Conservation (phyloP, 2,113 vertebrate genomes). For the Grammomys dolichurus region DNA sequence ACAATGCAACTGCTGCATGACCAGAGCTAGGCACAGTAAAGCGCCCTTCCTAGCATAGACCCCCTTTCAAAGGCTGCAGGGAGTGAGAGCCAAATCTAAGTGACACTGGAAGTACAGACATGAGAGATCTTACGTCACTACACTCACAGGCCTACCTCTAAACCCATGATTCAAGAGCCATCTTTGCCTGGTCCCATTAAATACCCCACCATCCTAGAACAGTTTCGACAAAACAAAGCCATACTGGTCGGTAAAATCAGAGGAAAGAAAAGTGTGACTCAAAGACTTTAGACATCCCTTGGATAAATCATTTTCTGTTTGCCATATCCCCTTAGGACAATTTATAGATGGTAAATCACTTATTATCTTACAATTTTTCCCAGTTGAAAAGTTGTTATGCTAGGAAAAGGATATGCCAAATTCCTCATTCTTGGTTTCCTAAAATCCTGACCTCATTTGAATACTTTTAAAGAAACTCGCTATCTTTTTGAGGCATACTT, state of each 20-base stretch:
- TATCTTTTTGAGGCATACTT: slow-evolving; percentile 32
- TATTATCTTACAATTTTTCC: slow-evolving; percentile 11
- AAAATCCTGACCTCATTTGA: slow-evolving; percentile 10
- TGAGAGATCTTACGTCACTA: not conserved
- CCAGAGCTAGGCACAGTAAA: no score
- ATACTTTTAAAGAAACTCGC: not conserved
- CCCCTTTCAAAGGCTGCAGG: no score
- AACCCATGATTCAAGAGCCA: not conserved
- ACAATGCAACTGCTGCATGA: not conserved
- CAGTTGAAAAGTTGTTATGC: not conserved
- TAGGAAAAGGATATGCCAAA: not conserved
- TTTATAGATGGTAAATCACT: slow-evolving; percentile 19
- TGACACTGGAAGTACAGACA: no score
- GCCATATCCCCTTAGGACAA: not conserved
- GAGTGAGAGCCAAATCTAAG: no score
- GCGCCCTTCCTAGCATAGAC: no score
- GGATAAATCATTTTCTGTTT: slow-evolving; percentile 57
- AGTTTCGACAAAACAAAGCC: not conserved
- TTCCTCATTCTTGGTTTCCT: not conserved
- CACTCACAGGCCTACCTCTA: not conserved
- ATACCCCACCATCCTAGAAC: not conserved
- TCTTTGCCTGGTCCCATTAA: not conserved
- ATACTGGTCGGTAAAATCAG: not conserved
- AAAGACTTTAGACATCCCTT: slow-evolving; percentile 26
- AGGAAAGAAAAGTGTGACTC: not conserved